Evolutionary conservation across 23 tunicate species (phyloP), one percentile per base, ranked within the genome.

Genomic region (Clavelina lepadiformis): DNA sequence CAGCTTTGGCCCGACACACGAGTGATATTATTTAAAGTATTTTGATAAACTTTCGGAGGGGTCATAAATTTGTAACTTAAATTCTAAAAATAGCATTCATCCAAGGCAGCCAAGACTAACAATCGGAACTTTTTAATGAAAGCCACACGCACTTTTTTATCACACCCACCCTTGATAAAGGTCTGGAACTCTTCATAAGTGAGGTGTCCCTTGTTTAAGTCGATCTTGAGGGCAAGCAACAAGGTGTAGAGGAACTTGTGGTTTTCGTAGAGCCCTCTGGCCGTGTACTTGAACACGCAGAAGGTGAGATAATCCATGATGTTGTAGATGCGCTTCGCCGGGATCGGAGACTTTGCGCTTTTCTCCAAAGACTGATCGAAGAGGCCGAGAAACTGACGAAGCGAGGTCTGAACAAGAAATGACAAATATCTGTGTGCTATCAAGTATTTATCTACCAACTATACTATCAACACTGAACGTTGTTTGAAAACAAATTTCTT

Each of bases 231-330:
- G 18, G 85, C 77, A 35, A 85, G 82, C 19, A 85, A 68, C 61
- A 85, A 62, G 30, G 94, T 79, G 79, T 85, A 85, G 38, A 85
- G 74, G 57, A 85, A 85, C 77, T 85, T 85, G 85, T 85, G 85
- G 62, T 77, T 68, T 75, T 85, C 94, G 51, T 85, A 85, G 34
- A 77, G 66, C 3, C 94, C 94, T 15, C 94, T 50, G n/a, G 94
- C 94, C 3, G 94, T 72, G 74, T 85, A 85, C 65, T 77, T 69
- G 67, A 85, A 85, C 37, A 85, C 94, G 45, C 57, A 34, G 47
- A 54, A 79, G 29, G 94, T 85, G 53, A 85, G 57, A 69, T 69
- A 69, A 33, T 85, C 94, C 71, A 79, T 85, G 74, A 85, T 77
- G 70, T 85, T 85, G 1, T 67, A 57, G 63, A 85, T 85, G 6